These are phyloP conservation scores for Meda fulgida DNA, from an alignment of 2,797 vertebrate genomes.

Conservation along the genomic window DNA sequence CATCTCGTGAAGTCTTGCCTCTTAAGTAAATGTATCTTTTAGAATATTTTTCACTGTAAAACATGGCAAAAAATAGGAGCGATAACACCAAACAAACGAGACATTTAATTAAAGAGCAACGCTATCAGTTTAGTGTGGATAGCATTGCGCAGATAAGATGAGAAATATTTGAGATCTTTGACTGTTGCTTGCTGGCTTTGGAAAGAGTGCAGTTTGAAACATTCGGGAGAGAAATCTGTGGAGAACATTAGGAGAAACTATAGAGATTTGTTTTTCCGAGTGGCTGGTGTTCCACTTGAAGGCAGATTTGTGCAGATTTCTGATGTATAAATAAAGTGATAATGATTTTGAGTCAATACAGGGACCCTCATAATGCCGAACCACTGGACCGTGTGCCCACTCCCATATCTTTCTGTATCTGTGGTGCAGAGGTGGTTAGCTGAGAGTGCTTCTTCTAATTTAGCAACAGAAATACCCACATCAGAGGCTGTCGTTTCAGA, in stretches of 20 bases:
- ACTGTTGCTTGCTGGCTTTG: neutral
- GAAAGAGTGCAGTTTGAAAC: neutral
- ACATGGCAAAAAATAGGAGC: neutral
- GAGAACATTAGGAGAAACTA: neutral
- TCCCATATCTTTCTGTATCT: constrained; percentile 7
- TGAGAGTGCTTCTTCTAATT: constrained; percentile 48
- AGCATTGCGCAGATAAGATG: neutral
- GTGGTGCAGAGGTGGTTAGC: constrained; percentile 37
- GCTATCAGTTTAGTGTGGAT: neutral
- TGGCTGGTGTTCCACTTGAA: neutral
- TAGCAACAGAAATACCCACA: constrained; percentile 54
- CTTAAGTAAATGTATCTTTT: neutral
- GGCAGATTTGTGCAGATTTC: neutral
- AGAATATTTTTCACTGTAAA: neutral
- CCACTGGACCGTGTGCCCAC: neutral
- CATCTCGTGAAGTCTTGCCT: neutral
- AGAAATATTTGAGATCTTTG: neutral
- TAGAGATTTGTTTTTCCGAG: neutral
- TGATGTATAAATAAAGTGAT: neutral
- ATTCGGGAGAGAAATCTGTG: neutral
- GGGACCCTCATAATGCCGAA: neutral
- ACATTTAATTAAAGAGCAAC: neutral
- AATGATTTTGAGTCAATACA: constrained; percentile 1
- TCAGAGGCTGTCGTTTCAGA: constrained; percentile 47
- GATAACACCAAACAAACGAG: neutral